Evolutionary conservation across 2,113 vertebrate genomes (phyloP), one percentile per base, ranked within the genome.

Genomic region (Addax nasomaculatus): DNA sequence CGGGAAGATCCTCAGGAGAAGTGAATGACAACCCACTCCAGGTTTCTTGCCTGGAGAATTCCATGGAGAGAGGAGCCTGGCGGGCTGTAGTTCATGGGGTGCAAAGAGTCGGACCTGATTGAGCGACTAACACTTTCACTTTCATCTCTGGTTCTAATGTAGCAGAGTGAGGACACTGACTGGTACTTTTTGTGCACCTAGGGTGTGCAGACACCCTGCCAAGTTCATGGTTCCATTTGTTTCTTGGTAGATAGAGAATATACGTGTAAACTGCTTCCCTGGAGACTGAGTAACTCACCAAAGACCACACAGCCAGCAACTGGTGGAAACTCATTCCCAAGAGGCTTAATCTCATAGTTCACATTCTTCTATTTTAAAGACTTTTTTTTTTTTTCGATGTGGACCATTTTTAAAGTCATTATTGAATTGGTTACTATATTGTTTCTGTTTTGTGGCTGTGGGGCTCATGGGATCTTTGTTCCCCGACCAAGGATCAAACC

Each of bases 271-370:
- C 19, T 23, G 15, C 64, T 14, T 87, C 14, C 30, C 6, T 43
- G 27, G 60, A 78, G 16, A 73, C 64, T 45, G 60, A 36, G 60
- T 57, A 25, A 67, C 29, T 84, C 51, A 13, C 21, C 89, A 47
- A 36, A 49, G 58, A 62, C 19, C 51, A 39, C 25, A 29, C n/a
- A 76, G 39, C 58, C 14, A 53, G 27, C 17, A 78, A 27, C 30
- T n/a, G 43, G 29, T 78, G 25, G 78, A 84, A 62, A 86, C 58
- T 80, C 62, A 81, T 62, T 70, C 33, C 45, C 36, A 49, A 6
- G 58, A 94, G 55, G 5, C 49, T 95, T 47, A 80, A 51, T 92
- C 80, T 85, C 39, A 25, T 78, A 89, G 53, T 79, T 81, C 70
- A 79, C 39, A 49, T 85, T 89, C 49, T 78, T 73, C 23, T 76